Evolutionary conservation across 2,113 vertebrate genomes (phyloP).

Genomic region (Phainopepla nitens): DNA sequence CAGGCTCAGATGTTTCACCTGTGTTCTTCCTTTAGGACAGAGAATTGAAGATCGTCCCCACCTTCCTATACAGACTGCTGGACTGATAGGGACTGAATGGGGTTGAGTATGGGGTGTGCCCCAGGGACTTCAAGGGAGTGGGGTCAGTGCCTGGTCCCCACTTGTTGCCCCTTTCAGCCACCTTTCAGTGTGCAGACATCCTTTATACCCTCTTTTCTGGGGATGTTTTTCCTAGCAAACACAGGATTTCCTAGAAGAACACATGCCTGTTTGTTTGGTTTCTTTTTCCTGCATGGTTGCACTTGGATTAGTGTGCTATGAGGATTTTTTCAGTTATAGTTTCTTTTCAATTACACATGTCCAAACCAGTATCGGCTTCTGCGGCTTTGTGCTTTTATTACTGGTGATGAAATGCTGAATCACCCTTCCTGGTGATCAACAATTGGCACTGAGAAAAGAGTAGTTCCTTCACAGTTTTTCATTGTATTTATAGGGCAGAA

Average conservation of each 20-base stretch:
- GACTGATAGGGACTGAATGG: background rate
- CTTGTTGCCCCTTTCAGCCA: background rate
- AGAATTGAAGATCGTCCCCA: rapidly evolving
- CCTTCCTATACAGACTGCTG: background rate
- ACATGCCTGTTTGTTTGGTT: background rate
- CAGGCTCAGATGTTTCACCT: background rate
- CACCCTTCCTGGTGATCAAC: background rate
- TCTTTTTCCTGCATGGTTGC: background rate
- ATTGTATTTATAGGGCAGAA: background rate
- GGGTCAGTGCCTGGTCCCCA: rapidly evolving
- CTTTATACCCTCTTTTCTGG: background rate
- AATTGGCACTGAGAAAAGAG: background rate
- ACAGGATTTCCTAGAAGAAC: background rate
- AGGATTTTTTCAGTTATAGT: background rate
- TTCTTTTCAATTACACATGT: background rate
- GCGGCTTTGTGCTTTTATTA: background rate
- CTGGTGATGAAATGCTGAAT: background rate
- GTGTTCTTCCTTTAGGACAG: background rate
- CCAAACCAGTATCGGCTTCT: background rate
- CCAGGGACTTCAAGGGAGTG: rapidly evolving
- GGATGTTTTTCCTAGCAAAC: background rate
- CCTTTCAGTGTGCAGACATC: rapidly evolving
- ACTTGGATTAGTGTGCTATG: background rate
- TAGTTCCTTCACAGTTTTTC: background rate
- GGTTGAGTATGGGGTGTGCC: background rate